Conservation (phyloP, 2,888 invertebrate species). For the Oegoconia quadripuncta region DNA sequence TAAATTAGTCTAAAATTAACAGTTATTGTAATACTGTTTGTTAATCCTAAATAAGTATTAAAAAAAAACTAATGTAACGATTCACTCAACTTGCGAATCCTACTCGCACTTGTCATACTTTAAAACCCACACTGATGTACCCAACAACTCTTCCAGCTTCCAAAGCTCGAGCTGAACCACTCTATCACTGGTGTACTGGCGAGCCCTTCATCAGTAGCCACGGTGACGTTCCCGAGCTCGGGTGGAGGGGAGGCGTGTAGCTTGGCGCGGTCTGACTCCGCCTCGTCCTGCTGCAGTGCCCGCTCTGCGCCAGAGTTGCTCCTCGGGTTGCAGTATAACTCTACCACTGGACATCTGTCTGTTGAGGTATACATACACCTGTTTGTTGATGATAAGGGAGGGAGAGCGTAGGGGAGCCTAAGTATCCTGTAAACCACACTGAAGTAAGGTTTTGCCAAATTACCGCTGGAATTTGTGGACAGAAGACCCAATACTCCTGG, state of each 20-base stretch:
- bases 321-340: constrained; percentile 94
- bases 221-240: constrained; percentile 39
- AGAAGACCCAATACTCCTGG: no score
- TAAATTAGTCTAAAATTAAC: no score
- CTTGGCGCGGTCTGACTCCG: constrained; percentile 94
- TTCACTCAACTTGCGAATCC: not conserved
- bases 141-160: constrained; percentile 38
- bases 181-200: constrained; percentile 58
- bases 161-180: constrained; percentile 55
- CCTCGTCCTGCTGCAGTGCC: constrained; percentile 95
- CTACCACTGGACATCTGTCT: constrained; percentile 94
- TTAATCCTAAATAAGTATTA: no score
- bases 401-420: no score
- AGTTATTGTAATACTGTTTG: no score
- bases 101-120: not conserved
- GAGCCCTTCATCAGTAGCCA: constrained; percentile 55
- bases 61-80: no score
- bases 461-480: no score
- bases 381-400: no score
- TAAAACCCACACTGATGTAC: not conserved
- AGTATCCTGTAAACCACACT: no score
- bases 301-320: constrained; percentile 95
- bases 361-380: no score
- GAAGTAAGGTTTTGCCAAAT: no score
- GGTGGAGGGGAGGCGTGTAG: constrained; percentile 77